Evolutionary conservation across 2,888 invertebrate species (phyloP), one percentile per base, ranked within the genome.

Genomic region (Serrognathus titanus): DNA sequence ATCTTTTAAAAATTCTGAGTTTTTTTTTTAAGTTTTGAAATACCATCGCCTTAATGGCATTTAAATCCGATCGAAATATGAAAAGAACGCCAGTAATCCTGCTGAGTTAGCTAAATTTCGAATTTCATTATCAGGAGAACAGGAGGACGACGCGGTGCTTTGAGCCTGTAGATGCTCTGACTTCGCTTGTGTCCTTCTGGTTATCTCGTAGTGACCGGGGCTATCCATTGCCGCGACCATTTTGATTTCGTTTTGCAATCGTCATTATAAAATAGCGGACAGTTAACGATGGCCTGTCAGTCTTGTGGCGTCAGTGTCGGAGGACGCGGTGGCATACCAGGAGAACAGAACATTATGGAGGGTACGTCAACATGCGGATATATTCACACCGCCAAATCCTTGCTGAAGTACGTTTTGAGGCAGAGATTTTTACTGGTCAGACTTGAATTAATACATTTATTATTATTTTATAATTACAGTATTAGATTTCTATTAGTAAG

Each of bases 271-370:
- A 38, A 36, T 16, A 46, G 46, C 24, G 24, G 57, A 51, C 41
- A 51, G 39, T 36, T 20, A 31, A 35, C 45, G 46, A 50, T 38
- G 51, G 61, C 51, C 62, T 69, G 69, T 69, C 71, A 68, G 65
- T 71, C 69, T 67, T 61, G 65, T 64, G 67, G 68, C 71, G 68
- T 71, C 71, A 70, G 68, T 65, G 68, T 69, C 66, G 66, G 59
- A 52, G 56, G 43, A 46, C 57, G 45, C 48, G 43, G 53, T 43
- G 37, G 45, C 13, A 13, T 50, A 64, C n/a, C 48, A 59, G 59
- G 60, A 58, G 43, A 53, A 16, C 58, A 61, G 48, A 43, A 51
- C 13, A 43, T 35, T 43, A 51, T 48, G 52, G 51, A 48, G 10
- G 36, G 9, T 16, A 9, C n/a, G 11, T 3, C 51, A 24, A 51